Evolutionary conservation across 2,113 vertebrate genomes (phyloP).

Genomic region (Actinemys pallida): DNA sequence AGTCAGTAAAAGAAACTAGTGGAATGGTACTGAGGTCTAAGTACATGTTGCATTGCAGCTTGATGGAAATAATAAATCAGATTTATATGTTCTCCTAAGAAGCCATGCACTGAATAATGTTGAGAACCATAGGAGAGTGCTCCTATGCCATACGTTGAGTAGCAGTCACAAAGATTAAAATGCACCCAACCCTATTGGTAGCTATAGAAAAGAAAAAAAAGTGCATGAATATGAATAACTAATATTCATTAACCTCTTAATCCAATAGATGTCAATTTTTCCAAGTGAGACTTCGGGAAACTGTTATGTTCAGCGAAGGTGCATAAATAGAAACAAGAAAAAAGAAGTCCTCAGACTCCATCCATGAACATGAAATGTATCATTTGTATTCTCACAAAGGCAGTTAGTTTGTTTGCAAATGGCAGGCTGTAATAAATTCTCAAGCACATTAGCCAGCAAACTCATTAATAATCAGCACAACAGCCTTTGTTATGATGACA

Average conservation of each 20-base stretch:
- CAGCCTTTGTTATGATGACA: conserved; percentile 62
- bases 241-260: not conserved
- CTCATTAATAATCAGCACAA: conserved; percentile 42
- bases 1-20: conserved; percentile 17
- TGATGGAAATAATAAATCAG: not conserved
- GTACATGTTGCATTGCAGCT: conserved; percentile 13
- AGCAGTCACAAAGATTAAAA: not conserved
- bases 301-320: not conserved
- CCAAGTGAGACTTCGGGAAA: not conserved
- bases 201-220: not conserved
- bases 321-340: not conserved
- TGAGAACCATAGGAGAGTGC: not conserved
- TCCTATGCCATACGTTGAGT: not conserved
- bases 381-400: conserved; percentile 43
- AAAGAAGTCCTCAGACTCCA: accelerated
- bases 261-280: not conserved
- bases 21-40: conserved; percentile 4
- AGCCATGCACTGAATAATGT: not conserved
- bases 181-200: not conserved
- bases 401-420: conserved; percentile 49
- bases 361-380: not conserved
- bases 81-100: not conserved
- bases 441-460: conserved; percentile 48
- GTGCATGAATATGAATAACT: not conserved
- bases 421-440: conserved; percentile 45